Conservation (phyloP, 2,888 invertebrate species). For the Aricia artaxerxes region DNA sequence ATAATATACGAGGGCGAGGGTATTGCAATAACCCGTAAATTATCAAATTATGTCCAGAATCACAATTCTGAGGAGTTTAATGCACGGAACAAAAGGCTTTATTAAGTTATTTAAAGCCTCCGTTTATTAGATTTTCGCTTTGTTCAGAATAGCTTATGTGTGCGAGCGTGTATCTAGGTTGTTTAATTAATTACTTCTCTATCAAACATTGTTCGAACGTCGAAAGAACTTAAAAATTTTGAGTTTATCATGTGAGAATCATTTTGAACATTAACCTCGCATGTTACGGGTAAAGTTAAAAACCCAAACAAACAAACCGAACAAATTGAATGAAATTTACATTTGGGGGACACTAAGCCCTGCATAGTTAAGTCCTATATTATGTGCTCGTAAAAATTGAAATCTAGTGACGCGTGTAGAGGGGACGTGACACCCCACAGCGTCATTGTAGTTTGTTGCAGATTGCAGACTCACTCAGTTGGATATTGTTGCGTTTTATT, state of each 20-base stretch:
- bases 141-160: not conserved
- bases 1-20: constrained; percentile 65
- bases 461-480: not conserved
- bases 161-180: not conserved
- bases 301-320: not conserved
- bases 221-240: not conserved
- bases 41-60: constrained; percentile 69
- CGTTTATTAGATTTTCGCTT: constrained; percentile 8
- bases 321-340: constrained; percentile 17
- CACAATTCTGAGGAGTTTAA: constrained; percentile 34
- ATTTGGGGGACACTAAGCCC: constrained; percentile 11
- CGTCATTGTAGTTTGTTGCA: constrained; percentile 1
- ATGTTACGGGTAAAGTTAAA: not conserved
- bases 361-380: constrained; percentile 10
- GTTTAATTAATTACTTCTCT: not conserved
- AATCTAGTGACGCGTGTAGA: constrained; percentile 14
- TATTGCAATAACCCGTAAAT: constrained; percentile 72
- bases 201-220: not conserved
- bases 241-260: not conserved
- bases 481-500: not conserved
- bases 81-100: constrained; percentile 20
- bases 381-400: constrained; percentile 18
- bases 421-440: constrained; percentile 26
- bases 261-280: not conserved
- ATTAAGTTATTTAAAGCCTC: constrained; percentile 8